phyloP scores from a whole-genome alignment of 2,797 vertebrate genomes.

The Tokudaia tokunoshimensis region DNA sequence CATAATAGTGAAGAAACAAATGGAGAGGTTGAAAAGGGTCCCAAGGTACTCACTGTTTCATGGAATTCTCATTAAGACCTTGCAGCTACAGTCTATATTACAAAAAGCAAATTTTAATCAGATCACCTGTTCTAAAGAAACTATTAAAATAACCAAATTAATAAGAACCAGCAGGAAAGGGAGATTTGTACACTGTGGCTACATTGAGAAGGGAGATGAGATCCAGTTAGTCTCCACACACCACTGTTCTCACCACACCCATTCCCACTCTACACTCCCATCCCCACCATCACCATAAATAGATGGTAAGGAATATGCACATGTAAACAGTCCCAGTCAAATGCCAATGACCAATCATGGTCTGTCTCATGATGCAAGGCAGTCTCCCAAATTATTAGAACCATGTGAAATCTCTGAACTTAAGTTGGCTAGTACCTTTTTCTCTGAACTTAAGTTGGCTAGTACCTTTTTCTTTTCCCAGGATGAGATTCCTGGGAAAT shows the following conservation, averaged over 20 bases:
- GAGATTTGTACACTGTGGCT: neutral
- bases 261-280: neutral
- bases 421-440: neutral
- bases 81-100: neutral
- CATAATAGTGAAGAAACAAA: neutral
- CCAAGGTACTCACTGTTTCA: neutral
- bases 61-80: neutral
- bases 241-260: neutral
- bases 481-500: neutral
- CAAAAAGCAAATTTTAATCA: neutral
- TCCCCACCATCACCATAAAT: neutral
- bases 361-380: too few relatives aligned
- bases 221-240: neutral
- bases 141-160: neutral
- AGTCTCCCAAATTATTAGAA: neutral
- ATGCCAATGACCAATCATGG: neutral
- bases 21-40: neutral
- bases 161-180: neutral
- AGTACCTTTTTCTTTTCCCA: neutral
- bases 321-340: neutral
- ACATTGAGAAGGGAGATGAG: too few relatives aligned
- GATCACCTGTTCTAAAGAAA: neutral
- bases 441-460: neutral
- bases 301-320: neutral
- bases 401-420: neutral